Evolutionary conservation across 2,113 vertebrate species (phyloP).

Genomic region (Scartelaos histophorus): DNA sequence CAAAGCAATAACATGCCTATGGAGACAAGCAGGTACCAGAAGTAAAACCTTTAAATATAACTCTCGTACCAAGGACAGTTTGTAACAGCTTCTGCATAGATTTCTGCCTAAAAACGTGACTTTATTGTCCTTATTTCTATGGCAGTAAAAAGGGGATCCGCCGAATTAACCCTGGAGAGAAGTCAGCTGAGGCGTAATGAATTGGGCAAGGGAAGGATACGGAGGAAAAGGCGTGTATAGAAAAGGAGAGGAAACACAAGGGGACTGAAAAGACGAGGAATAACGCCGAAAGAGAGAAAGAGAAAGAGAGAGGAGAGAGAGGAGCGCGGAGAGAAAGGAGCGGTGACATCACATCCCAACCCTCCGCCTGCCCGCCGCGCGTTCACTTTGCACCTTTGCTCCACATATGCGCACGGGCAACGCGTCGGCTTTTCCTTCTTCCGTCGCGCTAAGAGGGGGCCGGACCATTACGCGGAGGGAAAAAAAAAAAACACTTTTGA

Average conservation of each 20-base stretch:
- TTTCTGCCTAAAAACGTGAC: slow-evolving; percentile 2
- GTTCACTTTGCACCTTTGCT: slow-evolving; percentile 42
- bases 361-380: slow-evolving; percentile 13
- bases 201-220: slow-evolving; percentile 12
- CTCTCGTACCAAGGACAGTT: not conserved
- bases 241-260: slow-evolving; percentile 5
- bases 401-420: slow-evolving; percentile 30
- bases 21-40: too few relatives aligned
- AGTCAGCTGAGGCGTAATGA: slow-evolving; percentile 18
- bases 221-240: slow-evolving; percentile 5
- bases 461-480: slow-evolving; percentile 20
- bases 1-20: too few relatives aligned
- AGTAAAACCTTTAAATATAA: not conserved
- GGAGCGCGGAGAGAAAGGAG: slow-evolving; percentile 17
- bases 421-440: slow-evolving; percentile 8
- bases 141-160: slow-evolving; percentile 14
- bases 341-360: slow-evolving; percentile 62
- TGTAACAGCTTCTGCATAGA: not conserved
- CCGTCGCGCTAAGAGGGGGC: slow-evolving; percentile 37
- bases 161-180: slow-evolving; percentile 9
- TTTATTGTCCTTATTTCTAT: slow-evolving; percentile 21
- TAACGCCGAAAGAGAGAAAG: not conserved
- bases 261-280: not conserved
- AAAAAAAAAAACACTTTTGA: slow-evolving; percentile 7
- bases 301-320: slow-evolving; percentile 3